Base-by-base conservation (phyloP, 2,797 vertebrate genomes). In the Cyclopterus lumpus region DNA sequence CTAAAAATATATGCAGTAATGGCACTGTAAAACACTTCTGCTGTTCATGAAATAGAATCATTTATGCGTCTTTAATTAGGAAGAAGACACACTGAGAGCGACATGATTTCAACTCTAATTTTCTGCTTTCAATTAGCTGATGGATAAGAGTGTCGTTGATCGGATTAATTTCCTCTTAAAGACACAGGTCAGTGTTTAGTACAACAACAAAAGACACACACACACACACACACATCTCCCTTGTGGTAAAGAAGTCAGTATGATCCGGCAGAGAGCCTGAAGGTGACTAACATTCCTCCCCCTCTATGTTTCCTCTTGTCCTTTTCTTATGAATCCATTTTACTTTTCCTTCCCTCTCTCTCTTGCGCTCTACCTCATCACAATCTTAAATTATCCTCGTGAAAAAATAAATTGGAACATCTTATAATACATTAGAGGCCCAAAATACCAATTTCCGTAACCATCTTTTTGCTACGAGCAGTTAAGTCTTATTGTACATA, bases 341-440 rank as follows among this genome's bases (percentile, higher is more conserved):
- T 36, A 20, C 16, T 54, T 68, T 65, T 48, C 30, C 38, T 46
- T 40, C 42, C 30, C 42, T 28, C 16, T 72, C 49, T 36, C 36
- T 68, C 4, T 15, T 51, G 69, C 44, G 32, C 38, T 60, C 49
- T 61, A 8, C 59, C 66, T 63, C 58, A 26, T 70, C 40, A 38
- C 67, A 44, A 48, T 72, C 71, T 73, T 60, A 86, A 81, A 82
- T 79, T 63, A 75, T 62, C 69, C 71, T 80, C 42, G 71, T 84
- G 36, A 77, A 88, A 88, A 90, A 75, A 85, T 73, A 61, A 69
- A 88, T 75, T 2, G 57, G 22, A 14, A n/a, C 24, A 63, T 30
- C 57, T 60, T 18, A 24, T 22, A 42, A 8, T n/a, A 11, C 8
- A 54, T 36, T 55, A n/a, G 53, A 40, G 24, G 20, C 7, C 20